These are phyloP conservation scores for Hypselothyrea guttata DNA, from an alignment of 2,888 invertebrate genomes.

Conservation along the genomic window DNA sequence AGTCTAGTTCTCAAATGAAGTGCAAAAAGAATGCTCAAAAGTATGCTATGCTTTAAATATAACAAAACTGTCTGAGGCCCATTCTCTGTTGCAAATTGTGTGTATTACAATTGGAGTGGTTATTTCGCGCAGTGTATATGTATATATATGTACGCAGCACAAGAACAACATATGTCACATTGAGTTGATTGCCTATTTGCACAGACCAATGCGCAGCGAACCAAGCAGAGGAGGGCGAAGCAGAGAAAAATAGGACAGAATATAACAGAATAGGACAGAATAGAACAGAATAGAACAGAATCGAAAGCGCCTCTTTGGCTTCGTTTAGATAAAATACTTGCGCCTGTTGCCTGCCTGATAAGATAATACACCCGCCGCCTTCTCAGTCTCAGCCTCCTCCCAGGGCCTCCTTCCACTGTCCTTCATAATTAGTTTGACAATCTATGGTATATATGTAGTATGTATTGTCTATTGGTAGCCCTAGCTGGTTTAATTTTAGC, in stretches of 20 bases:
- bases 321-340: constrained; percentile 16
- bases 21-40: no score
- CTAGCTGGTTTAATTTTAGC: constrained; percentile 15
- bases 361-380: constrained; percentile 18
- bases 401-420: neutral
- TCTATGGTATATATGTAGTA: constrained; percentile 4
- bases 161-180: constrained; percentile 5
- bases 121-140: no score
- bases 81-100: no score
- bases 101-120: constrained; percentile 6
- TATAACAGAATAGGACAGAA: no score
- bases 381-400: no score
- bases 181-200: constrained; percentile 8
- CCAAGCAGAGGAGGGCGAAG: no score
- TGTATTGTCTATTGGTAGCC: neutral
- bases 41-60: no score
- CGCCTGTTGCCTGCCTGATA: constrained; percentile 42
- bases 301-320: neutral
- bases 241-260: no score
- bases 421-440: constrained; percentile 34
- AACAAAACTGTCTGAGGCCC: no score
- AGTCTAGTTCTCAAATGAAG: no score
- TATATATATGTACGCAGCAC: constrained; percentile 2
- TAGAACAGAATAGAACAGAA: neutral
- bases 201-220: constrained; percentile 7